These are phyloP conservation scores for Ophioninae sp. DNA, from an alignment of 2,888 invertebrate species.

Conservation along the genomic window DNA sequence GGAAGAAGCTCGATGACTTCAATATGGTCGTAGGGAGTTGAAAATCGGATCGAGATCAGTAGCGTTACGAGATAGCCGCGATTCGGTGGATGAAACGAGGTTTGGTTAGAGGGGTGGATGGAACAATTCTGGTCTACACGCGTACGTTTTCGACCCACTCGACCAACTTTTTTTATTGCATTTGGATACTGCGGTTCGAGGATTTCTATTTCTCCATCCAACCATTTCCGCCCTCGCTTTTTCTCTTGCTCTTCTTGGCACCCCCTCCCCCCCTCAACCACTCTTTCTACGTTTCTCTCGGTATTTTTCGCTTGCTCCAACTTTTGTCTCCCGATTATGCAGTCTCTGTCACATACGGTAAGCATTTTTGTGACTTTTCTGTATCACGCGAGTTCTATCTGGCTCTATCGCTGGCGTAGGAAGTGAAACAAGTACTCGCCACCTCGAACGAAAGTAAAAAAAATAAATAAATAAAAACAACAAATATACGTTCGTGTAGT, in stretches of 20 bases:
- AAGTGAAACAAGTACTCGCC: constrained; percentile 63
- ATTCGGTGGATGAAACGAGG: constrained; percentile 1
- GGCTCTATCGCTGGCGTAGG: constrained; percentile 74
- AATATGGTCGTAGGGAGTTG: constrained; percentile 32
- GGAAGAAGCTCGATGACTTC: constrained; percentile 30
- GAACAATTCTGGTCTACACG: constrained; percentile 77
- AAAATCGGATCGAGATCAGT: constrained; percentile 71
- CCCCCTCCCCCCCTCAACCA: constrained; percentile 29
- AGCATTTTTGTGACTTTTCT: constrained; percentile 27
- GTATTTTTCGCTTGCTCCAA: constrained; percentile 3
- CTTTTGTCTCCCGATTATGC: constrained; percentile 40
- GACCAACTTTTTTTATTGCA: constrained; percentile 78
- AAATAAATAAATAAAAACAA: constrained; percentile 7
- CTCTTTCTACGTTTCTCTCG: no score
- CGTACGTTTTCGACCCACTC: constrained; percentile 79
- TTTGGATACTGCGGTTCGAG: constrained; percentile 67
- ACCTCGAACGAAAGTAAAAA: constrained; percentile 14
- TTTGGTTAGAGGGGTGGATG: neutral
- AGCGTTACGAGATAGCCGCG: constrained; percentile 71
- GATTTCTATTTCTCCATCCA: constrained; percentile 57
- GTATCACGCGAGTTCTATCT: constrained; percentile 44
- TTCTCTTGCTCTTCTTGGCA: no score
- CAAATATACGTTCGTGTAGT: neutral
- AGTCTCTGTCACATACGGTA: constrained; percentile 36
- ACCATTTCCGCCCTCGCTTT: no score